These are phyloP conservation scores for Nycticorax nycticorax DNA, from an alignment of 2,113 vertebrate species.

Conservation along the genomic window DNA sequence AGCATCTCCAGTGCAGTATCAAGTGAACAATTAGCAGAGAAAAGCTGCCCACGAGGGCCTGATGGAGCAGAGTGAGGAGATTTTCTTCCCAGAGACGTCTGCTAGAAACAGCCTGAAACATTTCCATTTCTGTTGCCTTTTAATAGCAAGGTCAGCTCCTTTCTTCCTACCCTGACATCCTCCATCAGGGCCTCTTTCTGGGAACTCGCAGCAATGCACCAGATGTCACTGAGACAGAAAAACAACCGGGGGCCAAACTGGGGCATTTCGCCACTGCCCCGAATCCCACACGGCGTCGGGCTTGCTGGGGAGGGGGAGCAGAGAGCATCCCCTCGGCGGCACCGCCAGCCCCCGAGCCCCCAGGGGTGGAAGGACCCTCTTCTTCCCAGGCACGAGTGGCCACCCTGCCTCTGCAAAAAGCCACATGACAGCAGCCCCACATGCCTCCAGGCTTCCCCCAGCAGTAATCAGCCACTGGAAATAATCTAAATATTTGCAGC, in stretches of 20 bases:
- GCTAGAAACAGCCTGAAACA: constrained; percentile 11
- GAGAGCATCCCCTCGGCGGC: background rate
- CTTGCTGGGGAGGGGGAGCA: rapidly evolving
- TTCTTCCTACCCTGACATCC: constrained; percentile 26
- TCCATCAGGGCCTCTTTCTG: constrained; percentile 58
- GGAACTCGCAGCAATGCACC: background rate
- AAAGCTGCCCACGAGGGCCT: background rate
- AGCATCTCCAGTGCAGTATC: background rate
- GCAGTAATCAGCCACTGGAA: background rate
- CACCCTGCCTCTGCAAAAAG: background rate
- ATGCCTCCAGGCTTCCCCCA: background rate
- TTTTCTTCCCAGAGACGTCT: background rate
- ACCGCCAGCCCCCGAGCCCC: rapidly evolving
- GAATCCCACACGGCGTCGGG: background rate
- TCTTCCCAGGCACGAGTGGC: background rate
- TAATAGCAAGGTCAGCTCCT: constrained; percentile 31
- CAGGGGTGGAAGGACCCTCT: background rate
- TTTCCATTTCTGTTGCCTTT: constrained; percentile 33
- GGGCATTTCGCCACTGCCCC: background rate
- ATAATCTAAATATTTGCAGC: background rate
- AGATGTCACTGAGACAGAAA: constrained; percentile 47
- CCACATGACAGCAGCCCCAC: background rate
- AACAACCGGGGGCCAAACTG: constrained; percentile 14
- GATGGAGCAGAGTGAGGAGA: background rate
- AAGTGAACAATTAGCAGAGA: background rate